Evolutionary conservation across 2,888 invertebrate genomes (phyloP).

Genomic region (Mellilla xanthometata): DNA sequence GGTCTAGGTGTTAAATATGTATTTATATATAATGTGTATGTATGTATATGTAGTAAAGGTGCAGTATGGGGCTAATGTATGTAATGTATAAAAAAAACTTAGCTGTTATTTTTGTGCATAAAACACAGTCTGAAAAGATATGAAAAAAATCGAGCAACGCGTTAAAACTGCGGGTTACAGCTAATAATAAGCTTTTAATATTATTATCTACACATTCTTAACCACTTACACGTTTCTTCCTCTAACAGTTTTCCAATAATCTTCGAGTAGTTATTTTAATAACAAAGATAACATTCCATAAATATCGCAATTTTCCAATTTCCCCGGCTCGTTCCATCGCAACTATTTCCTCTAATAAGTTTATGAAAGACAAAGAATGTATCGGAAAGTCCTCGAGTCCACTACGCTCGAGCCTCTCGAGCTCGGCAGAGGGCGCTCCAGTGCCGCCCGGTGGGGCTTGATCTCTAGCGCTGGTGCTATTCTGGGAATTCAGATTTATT

Average conservation of each 20-base stretch:
- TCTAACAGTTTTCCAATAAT: not conserved
- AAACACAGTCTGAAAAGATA: too few species aligned
- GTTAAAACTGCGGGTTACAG: too few species aligned
- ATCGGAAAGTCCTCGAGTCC: conserved; percentile 17
- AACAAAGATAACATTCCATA: not conserved
- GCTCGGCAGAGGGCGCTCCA: conserved; percentile 8
- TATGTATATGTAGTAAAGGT: too few species aligned
- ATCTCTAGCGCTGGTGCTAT: not conserved
- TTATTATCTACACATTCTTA: too few species aligned
- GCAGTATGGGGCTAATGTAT: too few species aligned
- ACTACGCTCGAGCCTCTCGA: conserved; percentile 5
- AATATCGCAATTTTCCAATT: conserved; percentile 6
- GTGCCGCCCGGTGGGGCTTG: conserved; percentile 3
- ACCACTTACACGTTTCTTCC: too few species aligned
- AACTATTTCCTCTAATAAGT: conserved; percentile 10
- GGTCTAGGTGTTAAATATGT: too few species aligned
- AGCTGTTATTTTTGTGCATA: too few species aligned
- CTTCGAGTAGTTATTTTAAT: not conserved
- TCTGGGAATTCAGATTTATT: not conserved
- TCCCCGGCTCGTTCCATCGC: not conserved
- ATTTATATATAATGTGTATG: too few species aligned
- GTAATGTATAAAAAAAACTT: too few species aligned
- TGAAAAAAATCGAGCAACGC: too few species aligned
- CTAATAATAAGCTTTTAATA: too few species aligned
- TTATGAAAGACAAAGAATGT: conserved; percentile 19